These are phyloP conservation scores for Himalopsyche tibetana DNA, from an alignment of 2,888 invertebrate species.

Conservation along the genomic window DNA sequence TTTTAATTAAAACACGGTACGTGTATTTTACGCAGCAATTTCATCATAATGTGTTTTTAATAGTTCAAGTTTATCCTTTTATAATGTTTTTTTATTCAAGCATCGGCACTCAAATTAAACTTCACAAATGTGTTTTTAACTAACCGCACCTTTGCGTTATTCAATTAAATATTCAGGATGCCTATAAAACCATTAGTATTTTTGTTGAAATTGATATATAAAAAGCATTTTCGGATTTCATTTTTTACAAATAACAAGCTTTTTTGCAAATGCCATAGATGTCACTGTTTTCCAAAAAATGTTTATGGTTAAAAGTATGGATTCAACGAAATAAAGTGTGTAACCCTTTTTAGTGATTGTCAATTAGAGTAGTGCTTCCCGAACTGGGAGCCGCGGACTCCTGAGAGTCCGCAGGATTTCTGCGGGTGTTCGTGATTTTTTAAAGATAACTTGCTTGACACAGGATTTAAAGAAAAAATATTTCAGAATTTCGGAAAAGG, in stretches of 20 bases:
- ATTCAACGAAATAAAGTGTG: no score
- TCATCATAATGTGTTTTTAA: slow-evolving; percentile 22
- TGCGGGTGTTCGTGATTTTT: no score
- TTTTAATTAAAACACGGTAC: slow-evolving; percentile 12
- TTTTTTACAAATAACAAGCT: not conserved
- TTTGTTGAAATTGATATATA: not conserved
- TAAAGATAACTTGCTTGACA: no score
- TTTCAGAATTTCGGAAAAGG: no score
- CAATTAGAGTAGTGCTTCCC: no score
- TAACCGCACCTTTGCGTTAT: not conserved
- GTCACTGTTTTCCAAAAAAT: not conserved
- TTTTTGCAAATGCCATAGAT: not conserved
- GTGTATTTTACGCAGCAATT: not conserved
- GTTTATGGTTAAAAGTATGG: no score
- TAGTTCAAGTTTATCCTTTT: not conserved
- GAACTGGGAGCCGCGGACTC: no score
- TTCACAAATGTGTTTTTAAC: slow-evolving; percentile 8
- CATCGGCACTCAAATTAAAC: not conserved
- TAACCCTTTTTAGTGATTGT: no score
- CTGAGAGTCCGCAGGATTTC: no score
- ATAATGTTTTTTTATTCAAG: not conserved
- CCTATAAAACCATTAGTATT: not conserved
- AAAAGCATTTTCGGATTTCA: not conserved
- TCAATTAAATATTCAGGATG: not conserved
- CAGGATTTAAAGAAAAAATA: no score